phyloP scores from a whole-genome alignment of 2,797 vertebrate species.

The Psittacula echo region DNA sequence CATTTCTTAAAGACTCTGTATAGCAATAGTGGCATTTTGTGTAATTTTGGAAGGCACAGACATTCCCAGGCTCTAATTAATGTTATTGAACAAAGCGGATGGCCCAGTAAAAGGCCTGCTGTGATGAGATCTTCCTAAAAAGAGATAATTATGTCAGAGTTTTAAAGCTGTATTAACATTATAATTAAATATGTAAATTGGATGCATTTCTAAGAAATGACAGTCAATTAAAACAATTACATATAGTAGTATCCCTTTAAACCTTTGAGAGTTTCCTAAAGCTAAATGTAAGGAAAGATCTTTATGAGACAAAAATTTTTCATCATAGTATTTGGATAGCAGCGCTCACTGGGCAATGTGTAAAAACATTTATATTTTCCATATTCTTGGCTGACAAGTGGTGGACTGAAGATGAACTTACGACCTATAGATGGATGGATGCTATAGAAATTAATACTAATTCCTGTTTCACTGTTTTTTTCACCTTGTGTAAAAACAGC shows the following conservation, averaged over 20 bases:
- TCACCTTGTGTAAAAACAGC: neutral
- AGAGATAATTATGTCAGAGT: neutral
- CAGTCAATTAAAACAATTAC: neutral
- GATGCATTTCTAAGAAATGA: neutral
- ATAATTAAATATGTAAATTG: neutral
- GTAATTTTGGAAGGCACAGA: neutral
- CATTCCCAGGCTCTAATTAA: neutral
- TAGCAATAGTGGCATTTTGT: neutral
- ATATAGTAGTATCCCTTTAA: neutral
- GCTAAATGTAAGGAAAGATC: neutral
- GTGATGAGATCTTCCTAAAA: neutral
- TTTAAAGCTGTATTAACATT: neutral
- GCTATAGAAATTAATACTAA: neutral
- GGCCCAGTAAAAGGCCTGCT: neutral
- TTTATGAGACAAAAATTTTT: neutral
- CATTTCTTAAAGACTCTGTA: neutral
- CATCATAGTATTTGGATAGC: neutral
- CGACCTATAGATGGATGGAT: neutral
- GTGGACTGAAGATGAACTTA: neutral
- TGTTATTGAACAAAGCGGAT: slow-evolving; percentile 5
- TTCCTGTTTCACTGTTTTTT: neutral
- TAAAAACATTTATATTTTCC: neutral
- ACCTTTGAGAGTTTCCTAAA: neutral
- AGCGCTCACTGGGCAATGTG: neutral
- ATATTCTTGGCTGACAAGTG: neutral